Base-by-base conservation (phyloP, 1,140 invertebrate species). In the Drosophila grimshawi region DNA sequence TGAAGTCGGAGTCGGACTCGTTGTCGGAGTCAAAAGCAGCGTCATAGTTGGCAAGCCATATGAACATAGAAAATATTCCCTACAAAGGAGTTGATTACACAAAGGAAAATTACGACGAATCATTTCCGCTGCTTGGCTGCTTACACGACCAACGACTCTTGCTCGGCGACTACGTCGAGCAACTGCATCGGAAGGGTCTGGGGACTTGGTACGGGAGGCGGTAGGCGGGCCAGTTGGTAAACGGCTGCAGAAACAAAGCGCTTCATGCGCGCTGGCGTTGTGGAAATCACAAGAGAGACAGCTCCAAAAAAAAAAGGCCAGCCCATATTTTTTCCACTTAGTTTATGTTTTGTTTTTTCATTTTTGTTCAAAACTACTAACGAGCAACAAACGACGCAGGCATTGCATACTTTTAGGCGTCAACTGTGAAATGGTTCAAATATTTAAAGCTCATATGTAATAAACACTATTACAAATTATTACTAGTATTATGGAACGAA, bases 101-200 rank as follows among this genome's bases (percentile, higher is more conserved):
- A 91, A 91, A 91, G 89, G 89, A 91, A 91, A 91, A 91, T 91
- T 91, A 91, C 89, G 89, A 79, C 89, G 89, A 91, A 91, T 91
- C 89, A 91, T 91, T 91, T 91, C 89, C 89, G 89, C 89, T 91
- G 89, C 85, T 89, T 89, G 85, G 85, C 85, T 90, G 88, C 86
- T 86, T 90, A 90, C 86, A 90, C 86, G 78, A 86, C 86, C 86
- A 81, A 73, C 72, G 66, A 74, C 72, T 43, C 39, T 43, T 77
- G 69, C 64, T 62, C 72, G 27, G 64, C 60, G 62, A 55, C 19
- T 19, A 19, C 48, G 51, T 27, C 19, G 51, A 11, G 39, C 19
- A 8, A 11, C 8, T 6, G 35, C 3, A 32, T 10, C 53, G 49
- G n/a, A 5, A 37, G 45, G 6, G 19, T 32, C 33, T 10, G 33